Base-by-base conservation (phyloP, 2,797 vertebrate species). In the Lycodopsis pacificus region DNA sequence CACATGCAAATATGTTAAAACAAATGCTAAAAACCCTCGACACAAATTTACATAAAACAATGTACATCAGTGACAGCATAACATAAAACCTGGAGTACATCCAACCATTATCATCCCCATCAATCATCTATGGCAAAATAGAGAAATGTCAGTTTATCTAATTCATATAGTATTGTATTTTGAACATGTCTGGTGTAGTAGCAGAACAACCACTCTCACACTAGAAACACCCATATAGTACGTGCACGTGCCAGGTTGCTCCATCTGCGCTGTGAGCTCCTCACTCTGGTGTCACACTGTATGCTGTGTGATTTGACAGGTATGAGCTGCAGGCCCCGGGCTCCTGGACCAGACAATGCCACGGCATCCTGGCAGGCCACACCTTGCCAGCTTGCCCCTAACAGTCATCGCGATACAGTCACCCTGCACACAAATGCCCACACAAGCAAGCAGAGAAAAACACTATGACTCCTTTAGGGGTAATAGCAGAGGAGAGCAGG, bases 361-460 rank as follows among this genome's bases (percentile, higher is more conserved):
- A 85, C 57, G 27, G 70, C 77, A 67, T 82, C 73, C 79, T 73
- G 82, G 64, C 69, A 81, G 72, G 58, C 61, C 49, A 38, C 77
- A 53, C 63, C 4, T 20, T 58, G 68, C 81, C 86, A 90, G 86
- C 88, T 93, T 93, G 88, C 87, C 84, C 76, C 77, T 30, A 65
- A 79, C 65, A 70, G 82, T 78, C 84, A 80, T 56, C 1, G 10
- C 4, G 66, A 87, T 68, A 65, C 63, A 65, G 64, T 76, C 80
- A 75, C 80, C 73, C 80, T 80, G 54, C 32, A 76, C 63, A 76
- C 71, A 85, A 64, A 70, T n/a, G 38, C 65, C 63, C 46, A 42
- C 54, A 25, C 3, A 30, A 46, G 46, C 65, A 71, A 36, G 44
- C 62, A 77, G 54, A 69, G 65, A 27, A 56, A 11, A 66, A 62